Base-by-base conservation (phyloP, 2,797 vertebrate species). In the Calcarius lapponicus region DNA sequence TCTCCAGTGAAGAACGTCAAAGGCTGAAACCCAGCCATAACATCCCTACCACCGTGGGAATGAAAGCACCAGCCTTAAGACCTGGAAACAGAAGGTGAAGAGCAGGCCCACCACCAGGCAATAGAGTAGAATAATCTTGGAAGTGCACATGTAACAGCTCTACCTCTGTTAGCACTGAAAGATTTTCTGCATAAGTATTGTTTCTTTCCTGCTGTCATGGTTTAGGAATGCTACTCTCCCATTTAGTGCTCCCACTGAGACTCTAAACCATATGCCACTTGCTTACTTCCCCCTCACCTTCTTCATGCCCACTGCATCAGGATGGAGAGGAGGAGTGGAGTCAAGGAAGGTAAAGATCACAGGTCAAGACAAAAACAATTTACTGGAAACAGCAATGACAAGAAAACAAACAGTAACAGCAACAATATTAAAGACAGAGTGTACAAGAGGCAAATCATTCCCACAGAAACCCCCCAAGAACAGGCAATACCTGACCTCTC, bases 271-370 rank as follows among this genome's bases (percentile, higher is more conserved):
- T 7, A 10, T 34, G 17, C 7, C 7, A 2, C 17, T 45, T 10
- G 1, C n/a, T 71, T n/a, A 21, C 15, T 34, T 76, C 11, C 3
- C 5, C 18, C 31, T 54, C 9, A 2, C 14, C 29, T 56, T 43
- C 42, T 34, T 42, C 28, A n/a, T 50, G 19, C 16, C 43, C 0
- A 0, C 32, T 56, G 19, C 0, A 0, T 20, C 0, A 0, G 22
- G 22, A 42, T 48, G 17, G 20, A 62, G 34, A 66, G 31, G 14
- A 62, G 36, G 62, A 62, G 32, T 48, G 22, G 32, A 43, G 25
- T 25, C 10, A 50, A 32, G 10, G 45, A 57, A 57, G 32, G 43
- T 16, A 45, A 45, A 34, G 43, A 57, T 38, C 72, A 45, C 14
- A 29, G 13, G 20, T 26, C 4, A 0, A 70, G 28, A 26, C 16